Percentiles rank a stretch among this genome's conserved stretches.
phyloP scores from a whole-genome alignment of 2,113 vertebrate species.

The Dipodomys stephensi region DNA sequence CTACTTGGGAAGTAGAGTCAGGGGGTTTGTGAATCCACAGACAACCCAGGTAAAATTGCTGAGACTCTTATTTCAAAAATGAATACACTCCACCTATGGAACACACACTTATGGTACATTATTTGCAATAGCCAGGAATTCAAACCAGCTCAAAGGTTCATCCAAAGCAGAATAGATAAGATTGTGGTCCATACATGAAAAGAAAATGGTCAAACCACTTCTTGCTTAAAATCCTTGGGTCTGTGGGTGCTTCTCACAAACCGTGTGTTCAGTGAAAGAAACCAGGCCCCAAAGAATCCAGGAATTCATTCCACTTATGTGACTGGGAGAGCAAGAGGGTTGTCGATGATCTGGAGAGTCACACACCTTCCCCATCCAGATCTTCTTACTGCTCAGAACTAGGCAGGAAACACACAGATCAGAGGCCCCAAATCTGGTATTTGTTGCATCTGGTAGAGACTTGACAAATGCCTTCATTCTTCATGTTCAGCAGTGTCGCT shows the following conservation, averaged over 20 bases:
- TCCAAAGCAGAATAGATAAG: not conserved
- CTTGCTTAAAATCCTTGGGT: not conserved
- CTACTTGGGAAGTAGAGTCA: no score
- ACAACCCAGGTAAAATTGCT: no score
- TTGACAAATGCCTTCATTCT: not conserved
- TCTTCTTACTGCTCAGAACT: not conserved
- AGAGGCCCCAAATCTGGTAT: not conserved
- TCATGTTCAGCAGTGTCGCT: slow-evolving; percentile 12
- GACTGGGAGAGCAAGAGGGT: not conserved
- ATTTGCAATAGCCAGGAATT: not conserved
- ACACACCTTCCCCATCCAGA: not conserved
- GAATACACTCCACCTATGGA: no score
- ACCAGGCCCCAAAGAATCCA: not conserved
- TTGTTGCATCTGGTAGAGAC: not conserved
- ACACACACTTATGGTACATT: not conserved
- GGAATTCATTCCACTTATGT: not conserved
- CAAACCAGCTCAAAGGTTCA: not conserved
- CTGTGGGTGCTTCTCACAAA: not conserved
- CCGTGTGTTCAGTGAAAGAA: not conserved
- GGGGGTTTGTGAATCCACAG: no score
- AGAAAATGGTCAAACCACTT: not conserved
- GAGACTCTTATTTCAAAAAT: no score
- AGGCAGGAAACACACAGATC: not conserved
- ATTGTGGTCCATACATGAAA: not conserved
- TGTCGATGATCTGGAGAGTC: not conserved